A percentile compares a stretch with the other conserved stretches of the same genome.
Conservation (phyloP, 2,113 vertebrate species). For the Varanus komodoensis region DNA sequence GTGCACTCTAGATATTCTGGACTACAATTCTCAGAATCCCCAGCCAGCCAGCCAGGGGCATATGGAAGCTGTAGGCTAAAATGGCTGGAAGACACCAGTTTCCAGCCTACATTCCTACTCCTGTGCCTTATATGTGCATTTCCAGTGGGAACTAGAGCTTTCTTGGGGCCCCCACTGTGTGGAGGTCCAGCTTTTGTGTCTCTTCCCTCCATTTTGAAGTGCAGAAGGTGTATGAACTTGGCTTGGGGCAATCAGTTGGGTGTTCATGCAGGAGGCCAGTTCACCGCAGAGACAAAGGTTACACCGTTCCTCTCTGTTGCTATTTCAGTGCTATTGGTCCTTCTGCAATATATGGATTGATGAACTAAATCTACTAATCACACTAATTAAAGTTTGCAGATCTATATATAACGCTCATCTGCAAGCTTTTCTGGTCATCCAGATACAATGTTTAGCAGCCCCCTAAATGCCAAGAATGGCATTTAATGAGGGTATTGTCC, state of each 20-base stretch:
- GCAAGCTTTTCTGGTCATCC: background rate
- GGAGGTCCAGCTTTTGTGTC: background rate
- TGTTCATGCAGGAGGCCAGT: background rate
- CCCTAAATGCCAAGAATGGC: background rate
- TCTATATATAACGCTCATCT: background rate
- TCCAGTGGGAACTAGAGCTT: background rate
- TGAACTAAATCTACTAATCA: background rate
- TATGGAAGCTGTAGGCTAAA: too few relatives aligned
- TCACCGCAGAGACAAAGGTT: background rate
- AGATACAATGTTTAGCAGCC: background rate
- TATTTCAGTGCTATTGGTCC: background rate
- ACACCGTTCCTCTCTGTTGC: background rate
- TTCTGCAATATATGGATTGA: background rate
- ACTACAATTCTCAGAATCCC: too few relatives aligned
- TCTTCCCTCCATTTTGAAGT: background rate
- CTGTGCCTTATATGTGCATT: too few relatives aligned
- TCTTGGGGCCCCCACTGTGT: background rate
- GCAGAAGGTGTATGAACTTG: background rate
- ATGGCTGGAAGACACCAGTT: too few relatives aligned
- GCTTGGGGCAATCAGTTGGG: background rate
- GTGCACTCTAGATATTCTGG: too few relatives aligned
- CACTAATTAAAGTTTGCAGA: background rate
- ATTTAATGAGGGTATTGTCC: background rate
- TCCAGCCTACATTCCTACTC: too few relatives aligned
- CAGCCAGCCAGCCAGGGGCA: too few relatives aligned